A percentile compares a stretch with the other conserved stretches of the same genome.
phyloP scores from a whole-genome alignment of 2,113 vertebrate species.

The Plecturocebus donacophilus region DNA sequence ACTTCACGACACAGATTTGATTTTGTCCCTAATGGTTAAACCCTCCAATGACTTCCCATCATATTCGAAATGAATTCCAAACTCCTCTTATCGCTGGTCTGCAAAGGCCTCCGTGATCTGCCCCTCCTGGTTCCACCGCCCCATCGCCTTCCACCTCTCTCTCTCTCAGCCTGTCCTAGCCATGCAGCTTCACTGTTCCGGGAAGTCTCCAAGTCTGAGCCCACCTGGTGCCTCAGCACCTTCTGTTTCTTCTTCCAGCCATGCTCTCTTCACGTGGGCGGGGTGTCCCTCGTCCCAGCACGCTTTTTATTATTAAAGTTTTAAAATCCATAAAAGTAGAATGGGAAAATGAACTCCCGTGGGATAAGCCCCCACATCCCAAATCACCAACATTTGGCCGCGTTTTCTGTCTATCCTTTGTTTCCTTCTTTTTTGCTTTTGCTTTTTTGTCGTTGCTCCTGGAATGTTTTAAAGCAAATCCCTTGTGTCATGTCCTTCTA shows the following conservation, averaged over 20 bases:
- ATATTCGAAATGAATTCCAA: neutral
- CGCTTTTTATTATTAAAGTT: neutral
- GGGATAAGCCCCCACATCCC: neutral
- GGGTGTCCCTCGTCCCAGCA: too few relatives aligned
- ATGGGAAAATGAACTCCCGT: fast-evolving
- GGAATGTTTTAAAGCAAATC: conserved; percentile 8
- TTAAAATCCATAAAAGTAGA: neutral
- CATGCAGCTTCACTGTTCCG: neutral
- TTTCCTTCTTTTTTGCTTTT: neutral
- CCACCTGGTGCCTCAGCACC: neutral
- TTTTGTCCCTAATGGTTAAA: neutral
- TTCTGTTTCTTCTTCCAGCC: neutral
- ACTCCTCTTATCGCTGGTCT: neutral
- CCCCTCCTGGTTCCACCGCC: neutral
- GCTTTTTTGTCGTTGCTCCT: neutral
- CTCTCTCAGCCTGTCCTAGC: neutral
- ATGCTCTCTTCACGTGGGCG: neutral
- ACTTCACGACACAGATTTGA: neutral
- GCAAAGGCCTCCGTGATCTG: neutral
- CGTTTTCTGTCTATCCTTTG: neutral
- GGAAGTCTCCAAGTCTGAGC: neutral
- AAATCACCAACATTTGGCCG: neutral
- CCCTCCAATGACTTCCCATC: neutral
- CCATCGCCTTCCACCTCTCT: neutral
- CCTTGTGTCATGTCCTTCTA: neutral